Evolutionary conservation across 2,113 vertebrate genomes (phyloP).

Genomic region (Chunga burmeisteri): DNA sequence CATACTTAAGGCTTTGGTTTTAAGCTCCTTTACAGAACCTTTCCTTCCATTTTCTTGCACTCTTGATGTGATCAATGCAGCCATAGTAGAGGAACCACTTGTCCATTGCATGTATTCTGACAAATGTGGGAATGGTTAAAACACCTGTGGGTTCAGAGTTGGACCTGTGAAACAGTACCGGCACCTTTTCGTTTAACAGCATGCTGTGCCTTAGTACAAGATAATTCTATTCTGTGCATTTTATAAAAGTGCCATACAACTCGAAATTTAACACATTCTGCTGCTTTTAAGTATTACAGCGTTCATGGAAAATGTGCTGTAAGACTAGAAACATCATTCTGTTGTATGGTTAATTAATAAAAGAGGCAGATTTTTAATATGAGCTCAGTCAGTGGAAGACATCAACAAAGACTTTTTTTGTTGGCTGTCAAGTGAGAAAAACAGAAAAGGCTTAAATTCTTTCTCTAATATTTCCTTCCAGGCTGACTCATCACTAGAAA

Average conservation of each 20-base stretch:
- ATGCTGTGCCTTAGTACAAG: neutral
- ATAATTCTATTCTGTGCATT: neutral
- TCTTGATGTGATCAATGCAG: neutral
- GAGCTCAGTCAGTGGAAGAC: constrained; percentile 66
- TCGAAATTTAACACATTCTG: constrained; percentile 38
- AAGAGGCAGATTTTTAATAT: constrained; percentile 64
- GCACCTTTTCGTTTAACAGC: neutral
- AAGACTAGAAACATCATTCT: constrained; percentile 42
- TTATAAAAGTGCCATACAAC: neutral
- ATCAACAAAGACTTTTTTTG: constrained; percentile 80
- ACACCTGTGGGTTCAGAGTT: neutral
- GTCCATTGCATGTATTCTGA: neutral
- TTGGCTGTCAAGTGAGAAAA: constrained; percentile 82
- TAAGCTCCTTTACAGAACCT: neutral
- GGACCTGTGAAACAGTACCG: neutral
- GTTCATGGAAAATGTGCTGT: constrained; percentile 34
- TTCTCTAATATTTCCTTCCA: constrained; percentile 89
- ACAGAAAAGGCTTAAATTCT: constrained; percentile 78
- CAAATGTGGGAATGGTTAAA: neutral
- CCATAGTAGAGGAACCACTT: neutral
- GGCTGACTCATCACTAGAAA: constrained; percentile 92
- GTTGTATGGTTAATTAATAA: constrained; percentile 63
- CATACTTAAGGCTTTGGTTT: neutral
- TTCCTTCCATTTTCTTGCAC: neutral
- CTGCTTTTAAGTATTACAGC: constrained; percentile 16